Evolutionary conservation across 2,113 vertebrate species (phyloP).

Genomic region (Zosterops japonicus): DNA sequence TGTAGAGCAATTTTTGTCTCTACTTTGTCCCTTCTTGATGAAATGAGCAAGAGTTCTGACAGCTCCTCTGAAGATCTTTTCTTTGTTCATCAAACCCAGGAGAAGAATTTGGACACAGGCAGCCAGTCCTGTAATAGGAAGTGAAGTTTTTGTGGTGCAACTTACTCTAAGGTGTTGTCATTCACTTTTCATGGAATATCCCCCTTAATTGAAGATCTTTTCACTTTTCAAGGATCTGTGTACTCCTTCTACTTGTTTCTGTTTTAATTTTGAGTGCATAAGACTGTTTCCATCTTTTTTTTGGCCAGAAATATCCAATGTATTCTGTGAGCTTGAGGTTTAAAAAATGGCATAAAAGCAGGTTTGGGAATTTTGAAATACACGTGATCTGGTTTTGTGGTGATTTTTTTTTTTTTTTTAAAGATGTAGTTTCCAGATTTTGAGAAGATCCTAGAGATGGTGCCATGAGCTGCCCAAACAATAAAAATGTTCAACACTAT

Average conservation of each 20-base stretch:
- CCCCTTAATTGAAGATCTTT: not conserved
- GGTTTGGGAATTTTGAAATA: not conserved
- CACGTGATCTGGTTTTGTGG: fast-evolving
- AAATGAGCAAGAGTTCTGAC: not conserved
- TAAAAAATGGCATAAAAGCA: not conserved
- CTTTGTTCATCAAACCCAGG: not conserved
- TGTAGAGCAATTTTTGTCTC: not conserved
- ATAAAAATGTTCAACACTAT: not conserved
- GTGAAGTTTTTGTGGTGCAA: not conserved
- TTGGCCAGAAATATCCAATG: not conserved
- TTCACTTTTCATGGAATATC: not conserved
- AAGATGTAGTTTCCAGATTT: fast-evolving
- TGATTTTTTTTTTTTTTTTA: not conserved
- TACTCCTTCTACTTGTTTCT: not conserved
- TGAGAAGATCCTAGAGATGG: not conserved
- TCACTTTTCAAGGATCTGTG: not conserved
- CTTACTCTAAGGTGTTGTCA: not conserved
- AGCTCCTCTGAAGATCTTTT: not conserved
- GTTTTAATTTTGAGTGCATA: not conserved
- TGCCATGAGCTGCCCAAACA: not conserved
- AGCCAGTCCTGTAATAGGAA: not conserved
- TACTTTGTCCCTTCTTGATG: not conserved
- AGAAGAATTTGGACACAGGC: not conserved
- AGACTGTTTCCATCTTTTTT: not conserved
- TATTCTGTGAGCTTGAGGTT: not conserved